Conservation (phyloP, 2,113 vertebrate species). For the Piliocolobus tephrosceles region DNA sequence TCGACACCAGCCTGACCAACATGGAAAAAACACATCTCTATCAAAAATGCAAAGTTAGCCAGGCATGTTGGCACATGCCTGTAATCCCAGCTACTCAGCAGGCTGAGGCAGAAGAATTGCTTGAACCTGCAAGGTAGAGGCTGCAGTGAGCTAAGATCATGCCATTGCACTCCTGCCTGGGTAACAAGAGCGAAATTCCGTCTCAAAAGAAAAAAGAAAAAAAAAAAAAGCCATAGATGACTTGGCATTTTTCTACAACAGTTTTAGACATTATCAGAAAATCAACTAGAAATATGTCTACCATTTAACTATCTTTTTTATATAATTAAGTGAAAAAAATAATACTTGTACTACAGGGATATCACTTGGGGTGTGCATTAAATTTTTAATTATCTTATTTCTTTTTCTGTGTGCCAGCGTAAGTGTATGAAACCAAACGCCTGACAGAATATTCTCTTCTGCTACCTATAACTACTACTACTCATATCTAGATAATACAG, state of each 20-base stretch:
- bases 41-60: no score
- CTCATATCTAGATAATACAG: not conserved
- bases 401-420: not conserved
- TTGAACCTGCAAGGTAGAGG: no score
- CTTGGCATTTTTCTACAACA: not conserved
- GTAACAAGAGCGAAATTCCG: no score
- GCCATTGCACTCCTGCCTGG: no score
- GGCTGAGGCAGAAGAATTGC: no score
- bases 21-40: no score
- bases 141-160: no score
- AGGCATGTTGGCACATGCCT: no score
- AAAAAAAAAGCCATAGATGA: not conserved
- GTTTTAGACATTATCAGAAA: conserved; percentile 33
- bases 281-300: not conserved
- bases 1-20: no score
- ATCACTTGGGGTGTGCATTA: not conserved
- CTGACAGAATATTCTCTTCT: not conserved
- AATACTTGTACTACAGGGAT: not conserved
- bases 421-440: conserved; percentile 1
- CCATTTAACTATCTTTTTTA: not conserved
- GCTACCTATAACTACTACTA: not conserved
- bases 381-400: conserved; percentile 35
- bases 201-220: not conserved
- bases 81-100: no score
- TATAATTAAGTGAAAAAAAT: not conserved